These are phyloP conservation scores for Enteromius trimaculatus DNA, from an alignment of 2,797 vertebrate genomes.

Conservation along the genomic window DNA sequence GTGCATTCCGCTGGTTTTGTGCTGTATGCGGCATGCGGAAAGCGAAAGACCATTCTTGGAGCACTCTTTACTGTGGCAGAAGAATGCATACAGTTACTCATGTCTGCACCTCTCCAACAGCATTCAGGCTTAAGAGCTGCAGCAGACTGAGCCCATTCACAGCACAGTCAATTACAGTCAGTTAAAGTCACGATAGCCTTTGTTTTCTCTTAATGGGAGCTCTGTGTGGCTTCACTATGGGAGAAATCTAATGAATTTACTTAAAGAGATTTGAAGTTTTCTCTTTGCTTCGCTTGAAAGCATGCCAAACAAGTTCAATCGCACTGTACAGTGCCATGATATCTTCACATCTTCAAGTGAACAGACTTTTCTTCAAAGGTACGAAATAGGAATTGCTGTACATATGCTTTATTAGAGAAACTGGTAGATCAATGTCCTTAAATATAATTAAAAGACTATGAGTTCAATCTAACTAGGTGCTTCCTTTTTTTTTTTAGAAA, in stretches of 20 bases:
- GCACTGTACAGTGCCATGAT: not conserved
- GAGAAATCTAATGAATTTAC: conserved; percentile 56
- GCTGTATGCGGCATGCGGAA: conserved; percentile 55
- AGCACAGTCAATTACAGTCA: conserved; percentile 61
- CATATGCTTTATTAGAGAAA: not conserved
- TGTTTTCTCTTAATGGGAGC: conserved; percentile 62
- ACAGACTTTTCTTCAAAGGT: not conserved
- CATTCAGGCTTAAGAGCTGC: conserved; percentile 42
- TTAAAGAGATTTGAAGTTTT: conserved; percentile 50
- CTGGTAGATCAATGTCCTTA: not conserved
- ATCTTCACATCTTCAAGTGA: not conserved
- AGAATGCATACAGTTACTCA: conserved; percentile 57
- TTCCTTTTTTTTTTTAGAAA: not conserved
- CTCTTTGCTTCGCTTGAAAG: conserved; percentile 31
- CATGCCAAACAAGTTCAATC: conserved; percentile 34
- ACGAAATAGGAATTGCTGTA: not conserved
- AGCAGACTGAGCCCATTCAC: conserved; percentile 58
- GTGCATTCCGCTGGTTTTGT: conserved; percentile 65
- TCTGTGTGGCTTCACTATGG: conserved; percentile 57
- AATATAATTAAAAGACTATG: not conserved
- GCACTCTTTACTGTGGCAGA: conserved; percentile 42
- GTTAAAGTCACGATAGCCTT: conserved; percentile 57
- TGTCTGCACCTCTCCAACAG: conserved; percentile 52
- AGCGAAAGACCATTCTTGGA: conserved; percentile 61
- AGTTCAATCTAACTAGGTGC: not conserved